Evolutionary conservation across 2,888 invertebrate species (phyloP), one percentile per base, ranked within the genome.

Genomic region (Drosophila glabriapex): DNA sequence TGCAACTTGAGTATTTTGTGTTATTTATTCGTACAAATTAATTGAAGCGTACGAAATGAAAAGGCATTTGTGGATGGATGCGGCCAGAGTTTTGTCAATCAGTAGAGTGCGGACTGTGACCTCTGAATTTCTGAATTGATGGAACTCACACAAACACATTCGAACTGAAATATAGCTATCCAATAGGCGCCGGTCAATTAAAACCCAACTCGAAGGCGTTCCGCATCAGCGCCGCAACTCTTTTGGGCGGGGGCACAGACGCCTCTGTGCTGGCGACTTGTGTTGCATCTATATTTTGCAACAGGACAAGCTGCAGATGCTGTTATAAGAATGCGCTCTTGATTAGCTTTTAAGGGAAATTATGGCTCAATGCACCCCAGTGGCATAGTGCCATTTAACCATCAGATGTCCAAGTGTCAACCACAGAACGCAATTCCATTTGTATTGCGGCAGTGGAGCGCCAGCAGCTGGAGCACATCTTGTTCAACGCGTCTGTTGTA

Each of bases 11-110:
- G 72, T 81, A 75, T 79, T 84, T 86, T 74, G 86, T 73, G 81
- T 85, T 88, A 73, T 83, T 73, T 71, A 71, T 80, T 81, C 77
- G 65, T 68, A 65, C 76, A 68, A 89, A 73, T 87, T 84, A 85
- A 85, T 85, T 85, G 82, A 84, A 72, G 76, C 73, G 53, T 70
- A 65, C 73, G 67, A 76, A 79, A 73, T 64, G 62, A 66, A 70
- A 66, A 35, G 61, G 28, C 58, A 46, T 75, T 54, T 46, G 56
- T 77, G 49, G 68, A 64, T 63, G 55, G 28, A 5, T 12, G 25
- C 28, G 60, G 55, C 29, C 25, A 63, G 64, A 68, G 63, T 69
- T 66, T 58, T 49, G 77, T 80, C 78, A 78, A 80, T 78, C 78
- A 78, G 68, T 68, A 76, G 76, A 68, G 59, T 68, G 52, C 16